Base-by-base conservation (phyloP, 1,140 invertebrate genomes). In the Asobara japonica region DNA sequence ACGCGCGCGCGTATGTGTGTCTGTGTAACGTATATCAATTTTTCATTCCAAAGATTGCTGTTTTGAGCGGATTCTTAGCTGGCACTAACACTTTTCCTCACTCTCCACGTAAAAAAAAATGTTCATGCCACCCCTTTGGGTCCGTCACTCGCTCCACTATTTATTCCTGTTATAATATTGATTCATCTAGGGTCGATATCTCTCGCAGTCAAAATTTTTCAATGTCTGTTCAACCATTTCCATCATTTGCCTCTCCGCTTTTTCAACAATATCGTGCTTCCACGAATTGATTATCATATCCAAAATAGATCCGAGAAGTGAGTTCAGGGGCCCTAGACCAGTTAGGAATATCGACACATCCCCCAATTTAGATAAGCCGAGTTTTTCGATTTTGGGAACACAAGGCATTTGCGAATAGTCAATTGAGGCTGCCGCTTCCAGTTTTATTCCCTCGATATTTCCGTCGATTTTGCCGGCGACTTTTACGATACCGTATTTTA, bases 381-480 rank as follows among this genome's bases (percentile, higher is more conserved):
- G 10, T 16, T 22, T 69, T 1, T 78, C 48, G 0, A 79, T 20
- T 20, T 18, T 71, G 0, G 31, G 7, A 4, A 25, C 25, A 51
- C 77, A 81, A 0, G 74, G 76, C 18, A 61, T 69, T 41, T 70
- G 30, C 25, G 73, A 75, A 56, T 78, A 74, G 60, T 80, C 76
- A 13, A 76, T 65, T 11, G 27, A 45, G n/a, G 65, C 51, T 31
- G 60, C 64, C 2, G 61, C 60, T 16, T 22, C 13, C 4, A 82
- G 20, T n/a, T 68, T 16, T 31, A 78, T 61, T 27, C 71, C 76
- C 3, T 75, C 16, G 33, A 80, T 11, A n/a, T 38, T 65, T 16
- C 48, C 78, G 7, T 64, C 56, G 56, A 82, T 51, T 3, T 72
- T 29, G 10, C 80, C 78, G 13, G 61, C 48, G 0, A 78, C 30